These are phyloP conservation scores for Morone saxatilis DNA, from an alignment of 2,113 vertebrate genomes.

Conservation along the genomic window DNA sequence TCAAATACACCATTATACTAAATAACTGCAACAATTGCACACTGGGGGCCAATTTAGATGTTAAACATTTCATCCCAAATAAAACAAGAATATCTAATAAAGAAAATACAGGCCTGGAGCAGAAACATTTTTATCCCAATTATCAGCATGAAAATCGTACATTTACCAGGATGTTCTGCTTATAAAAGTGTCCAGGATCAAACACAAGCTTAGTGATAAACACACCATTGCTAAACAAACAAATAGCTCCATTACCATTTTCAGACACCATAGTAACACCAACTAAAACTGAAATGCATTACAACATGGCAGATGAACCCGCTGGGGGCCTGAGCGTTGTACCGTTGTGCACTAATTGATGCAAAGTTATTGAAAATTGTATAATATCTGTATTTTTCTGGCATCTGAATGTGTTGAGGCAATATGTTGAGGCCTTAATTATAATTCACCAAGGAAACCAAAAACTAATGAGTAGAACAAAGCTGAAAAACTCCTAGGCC, in stretches of 20 bases:
- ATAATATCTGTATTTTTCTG: not conserved
- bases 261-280: not conserved
- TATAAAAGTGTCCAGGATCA: conserved; percentile 12
- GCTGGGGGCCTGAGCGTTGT: conserved; percentile 10
- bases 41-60: not conserved
- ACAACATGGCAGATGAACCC: not conserved
- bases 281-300: conserved; percentile 5
- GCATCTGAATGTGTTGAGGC: not conserved
- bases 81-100: conserved; percentile 15
- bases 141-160: conserved; percentile 24
- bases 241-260: not conserved
- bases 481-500: not conserved
- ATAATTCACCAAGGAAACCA: not conserved
- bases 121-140: conserved; percentile 10
- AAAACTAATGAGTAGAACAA: not conserved
- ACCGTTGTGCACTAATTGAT: not conserved
- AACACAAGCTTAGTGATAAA: conserved; percentile 21
- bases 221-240: conserved; percentile 14
- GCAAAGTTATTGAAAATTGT: not conserved
- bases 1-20: not conserved
- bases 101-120: conserved; percentile 1
- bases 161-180: not conserved
- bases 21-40: not conserved
- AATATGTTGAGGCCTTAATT: not conserved
- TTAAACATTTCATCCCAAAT: conserved; percentile 7